Conservation (phyloP, 1,140 invertebrate species). For the Neodiprion lecontei region DNA sequence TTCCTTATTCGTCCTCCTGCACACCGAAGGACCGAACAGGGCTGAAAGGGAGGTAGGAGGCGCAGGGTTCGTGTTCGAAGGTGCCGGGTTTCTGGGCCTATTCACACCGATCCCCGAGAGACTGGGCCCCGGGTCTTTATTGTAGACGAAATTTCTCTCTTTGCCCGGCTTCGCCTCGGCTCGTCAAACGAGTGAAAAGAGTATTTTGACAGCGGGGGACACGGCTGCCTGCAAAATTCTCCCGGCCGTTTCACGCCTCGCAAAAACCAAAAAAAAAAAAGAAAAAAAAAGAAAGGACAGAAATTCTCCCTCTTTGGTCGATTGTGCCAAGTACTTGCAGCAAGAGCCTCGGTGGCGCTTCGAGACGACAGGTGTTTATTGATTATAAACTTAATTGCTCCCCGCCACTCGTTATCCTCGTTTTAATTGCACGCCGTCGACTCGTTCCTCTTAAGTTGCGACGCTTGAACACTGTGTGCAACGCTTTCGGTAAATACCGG, state of each 20-base stretch:
- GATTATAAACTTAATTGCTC: no score
- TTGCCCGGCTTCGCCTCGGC: constrained; percentile 34
- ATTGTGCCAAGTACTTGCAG: no score
- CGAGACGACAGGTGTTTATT: no score
- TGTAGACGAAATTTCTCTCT: constrained; percentile 5
- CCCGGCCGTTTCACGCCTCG: constrained; percentile 57
- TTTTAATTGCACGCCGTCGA: no score
- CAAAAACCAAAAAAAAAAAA: constrained; percentile 26
- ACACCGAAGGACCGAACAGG: constrained; percentile 2
- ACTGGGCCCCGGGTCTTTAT: neutral
- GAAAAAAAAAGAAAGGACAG: neutral
- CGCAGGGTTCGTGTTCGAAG: constrained; percentile 37
- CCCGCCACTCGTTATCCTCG: no score
- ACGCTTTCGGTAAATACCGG: no score
- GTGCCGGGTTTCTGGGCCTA: constrained; percentile 54
- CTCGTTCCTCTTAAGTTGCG: no score
- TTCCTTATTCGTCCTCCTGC: constrained; percentile 12
- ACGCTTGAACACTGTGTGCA: no score
- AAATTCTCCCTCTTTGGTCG: no score
- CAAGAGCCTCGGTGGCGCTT: no score
- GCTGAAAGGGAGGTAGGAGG: neutral
- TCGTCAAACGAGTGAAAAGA: constrained; percentile 51
- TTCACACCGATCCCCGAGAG: constrained; percentile 6
- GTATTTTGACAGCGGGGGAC: constrained; percentile 60
- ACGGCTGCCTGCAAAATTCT: constrained; percentile 54